Evolutionary conservation across 2,888 invertebrate species (phyloP).

Genomic region (Agrotis ipsilon): DNA sequence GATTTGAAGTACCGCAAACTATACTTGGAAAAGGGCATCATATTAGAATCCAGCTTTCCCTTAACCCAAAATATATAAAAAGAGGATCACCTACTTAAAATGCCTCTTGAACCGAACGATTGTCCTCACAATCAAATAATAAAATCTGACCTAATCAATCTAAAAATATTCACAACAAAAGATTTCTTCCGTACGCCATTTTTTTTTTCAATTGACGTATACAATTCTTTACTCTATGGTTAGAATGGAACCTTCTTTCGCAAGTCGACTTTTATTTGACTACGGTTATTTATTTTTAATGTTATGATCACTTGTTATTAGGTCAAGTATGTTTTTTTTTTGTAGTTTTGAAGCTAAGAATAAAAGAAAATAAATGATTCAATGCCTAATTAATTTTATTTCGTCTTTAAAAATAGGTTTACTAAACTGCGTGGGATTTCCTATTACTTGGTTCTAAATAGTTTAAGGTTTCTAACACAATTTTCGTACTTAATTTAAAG

Average conservation of each 20-base stretch:
- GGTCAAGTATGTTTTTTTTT: neutral
- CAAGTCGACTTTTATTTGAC: conserved; percentile 36
- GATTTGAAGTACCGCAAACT: neutral
- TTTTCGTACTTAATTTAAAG: too few species aligned
- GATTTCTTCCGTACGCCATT: conserved; percentile 15
- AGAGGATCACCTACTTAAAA: conserved; percentile 25
- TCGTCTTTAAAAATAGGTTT: conserved; percentile 15
- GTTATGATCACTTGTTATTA: neutral
- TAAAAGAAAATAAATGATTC: neutral
- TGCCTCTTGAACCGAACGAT: conserved; percentile 22
- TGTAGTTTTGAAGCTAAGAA: conserved; percentile 25
- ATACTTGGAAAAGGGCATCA: neutral
- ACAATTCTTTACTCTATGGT: conserved; percentile 43
- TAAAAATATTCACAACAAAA: conserved; percentile 59
- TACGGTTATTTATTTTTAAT: conserved; percentile 6
- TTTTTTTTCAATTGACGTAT: conserved; percentile 41
- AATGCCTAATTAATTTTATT: conserved; percentile 8
- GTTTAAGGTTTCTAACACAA: too few species aligned
- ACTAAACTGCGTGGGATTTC: conserved; percentile 6
- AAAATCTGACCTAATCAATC: conserved; percentile 54
- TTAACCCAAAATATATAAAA: conserved; percentile 10
- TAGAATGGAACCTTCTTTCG: conserved; percentile 24
- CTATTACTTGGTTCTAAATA: neutral
- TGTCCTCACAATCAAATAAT: conserved; percentile 62
- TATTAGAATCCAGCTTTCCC: neutral